Evolutionary conservation across 2,113 vertebrate species (phyloP).

Genomic region (Peromyscus maniculatus): DNA sequence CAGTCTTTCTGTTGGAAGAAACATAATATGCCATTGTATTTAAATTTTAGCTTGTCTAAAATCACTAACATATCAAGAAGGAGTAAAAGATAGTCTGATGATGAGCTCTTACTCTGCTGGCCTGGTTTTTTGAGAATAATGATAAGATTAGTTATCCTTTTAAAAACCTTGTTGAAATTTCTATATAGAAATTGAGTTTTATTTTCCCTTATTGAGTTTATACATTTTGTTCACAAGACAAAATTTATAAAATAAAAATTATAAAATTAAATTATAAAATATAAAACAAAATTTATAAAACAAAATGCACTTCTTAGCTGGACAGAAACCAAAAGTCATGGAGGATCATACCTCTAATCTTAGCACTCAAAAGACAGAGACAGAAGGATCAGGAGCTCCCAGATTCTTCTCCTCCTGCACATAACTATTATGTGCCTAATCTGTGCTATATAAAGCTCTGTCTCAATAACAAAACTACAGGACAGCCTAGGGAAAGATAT

Average conservation of each 20-base stretch:
- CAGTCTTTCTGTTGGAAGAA: neutral
- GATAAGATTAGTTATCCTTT: neutral
- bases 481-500: neutral
- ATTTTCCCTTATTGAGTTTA: neutral
- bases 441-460: no score
- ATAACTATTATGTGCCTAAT: no score
- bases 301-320: no score
- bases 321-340: neutral
- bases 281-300: no score
- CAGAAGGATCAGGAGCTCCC: no score
- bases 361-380: neutral
- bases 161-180: neutral
- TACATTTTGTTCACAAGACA: neutral
- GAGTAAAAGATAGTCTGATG: neutral
- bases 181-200: neutral
- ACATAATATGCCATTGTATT: neutral
- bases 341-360: neutral
- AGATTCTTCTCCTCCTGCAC: neutral
- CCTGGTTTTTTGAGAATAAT: neutral
- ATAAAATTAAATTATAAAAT: no score
- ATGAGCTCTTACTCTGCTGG: neutral
- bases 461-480: neutral
- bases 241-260: no score
- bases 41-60: neutral
- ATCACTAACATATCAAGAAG: neutral